Evolutionary conservation across 1,140 invertebrate genomes (phyloP).

Genomic region (Drosophila simulans): DNA sequence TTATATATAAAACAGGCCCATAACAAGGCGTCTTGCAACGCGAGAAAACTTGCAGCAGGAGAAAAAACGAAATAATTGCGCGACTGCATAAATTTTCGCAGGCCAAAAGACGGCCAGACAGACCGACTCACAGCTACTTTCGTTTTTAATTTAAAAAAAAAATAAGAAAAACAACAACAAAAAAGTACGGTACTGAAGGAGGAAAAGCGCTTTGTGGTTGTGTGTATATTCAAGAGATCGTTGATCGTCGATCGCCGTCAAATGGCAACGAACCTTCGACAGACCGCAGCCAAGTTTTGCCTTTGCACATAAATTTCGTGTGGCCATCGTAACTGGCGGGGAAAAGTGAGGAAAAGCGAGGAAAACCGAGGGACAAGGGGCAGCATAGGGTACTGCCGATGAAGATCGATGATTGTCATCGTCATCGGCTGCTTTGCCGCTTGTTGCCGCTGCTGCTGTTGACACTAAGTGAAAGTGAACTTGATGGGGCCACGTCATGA

Average conservation of each 20-base stretch:
- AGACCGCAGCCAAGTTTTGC: conserved; percentile 74
- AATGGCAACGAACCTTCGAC: conserved; percentile 80
- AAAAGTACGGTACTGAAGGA: conserved; percentile 43
- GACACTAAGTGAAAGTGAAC: conserved; percentile 83
- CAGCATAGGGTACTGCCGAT: conserved; percentile 41
- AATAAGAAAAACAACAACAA: conserved; percentile 21
- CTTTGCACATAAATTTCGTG: conserved; percentile 74
- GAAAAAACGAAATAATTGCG: conserved; percentile 69
- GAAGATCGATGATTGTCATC: conserved; percentile 84
- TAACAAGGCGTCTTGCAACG: conserved; percentile 51
- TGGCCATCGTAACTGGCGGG: conserved; percentile 39
- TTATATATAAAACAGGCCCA: conserved; percentile 24
- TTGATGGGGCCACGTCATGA: conserved; percentile 70
- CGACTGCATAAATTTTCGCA: conserved; percentile 75
- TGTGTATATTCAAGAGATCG: conserved; percentile 43
- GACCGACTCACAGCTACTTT: conserved; percentile 66
- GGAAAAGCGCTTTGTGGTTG: conserved; percentile 59
- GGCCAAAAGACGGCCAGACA: conserved; percentile 32
- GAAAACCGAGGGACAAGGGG: conserved; percentile 5
- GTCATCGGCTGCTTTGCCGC: conserved; percentile 33
- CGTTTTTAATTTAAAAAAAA: conserved; percentile 76
- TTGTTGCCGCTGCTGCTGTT: conserved; percentile 35
- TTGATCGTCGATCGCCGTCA: conserved; percentile 60
- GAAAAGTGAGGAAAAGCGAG: not conserved
- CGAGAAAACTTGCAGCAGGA: conserved; percentile 46